These are phyloP conservation scores for Marisa cornuarietis DNA, from an alignment of 1,140 invertebrate genomes.

Conservation along the genomic window DNA sequence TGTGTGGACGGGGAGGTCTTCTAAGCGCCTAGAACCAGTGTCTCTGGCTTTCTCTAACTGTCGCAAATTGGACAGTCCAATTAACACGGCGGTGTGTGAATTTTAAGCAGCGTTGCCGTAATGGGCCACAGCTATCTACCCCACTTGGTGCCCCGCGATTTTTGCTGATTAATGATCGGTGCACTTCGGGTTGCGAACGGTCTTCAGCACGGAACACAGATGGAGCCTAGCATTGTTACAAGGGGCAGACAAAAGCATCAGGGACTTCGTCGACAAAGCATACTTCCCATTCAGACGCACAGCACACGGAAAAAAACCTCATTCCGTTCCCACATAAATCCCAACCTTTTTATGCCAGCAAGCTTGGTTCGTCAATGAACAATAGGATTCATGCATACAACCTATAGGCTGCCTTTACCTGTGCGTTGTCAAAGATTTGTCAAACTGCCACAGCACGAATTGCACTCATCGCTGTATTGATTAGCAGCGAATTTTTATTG, in stretches of 20 bases:
- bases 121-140: conserved; percentile 2
- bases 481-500: not conserved
- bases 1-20: not conserved
- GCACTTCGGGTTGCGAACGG: not conserved
- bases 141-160: conserved; percentile 1
- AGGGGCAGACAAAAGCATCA: too few species aligned
- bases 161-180: conserved; percentile 1
- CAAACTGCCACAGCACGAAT: not conserved
- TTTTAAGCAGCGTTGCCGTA: conserved; percentile 12
- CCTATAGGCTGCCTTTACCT: not conserved
- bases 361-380: not conserved
- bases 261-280: not conserved
- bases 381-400: not conserved
- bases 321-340: not conserved
- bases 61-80: conserved; percentile 20
- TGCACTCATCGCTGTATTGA: not conserved
- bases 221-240: too few species aligned
- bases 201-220: not conserved
- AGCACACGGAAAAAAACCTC: too few species aligned
- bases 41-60: not conserved
- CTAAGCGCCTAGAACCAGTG: not conserved
- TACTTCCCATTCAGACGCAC: not conserved
- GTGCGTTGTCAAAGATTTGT: not conserved
- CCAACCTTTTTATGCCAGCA: too few species aligned
- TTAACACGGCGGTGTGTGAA: not conserved